Evolutionary conservation across 1,140 invertebrate species (phyloP), one percentile per base, ranked within the genome.

Genomic region (Rhopalosiphum maidis): DNA sequence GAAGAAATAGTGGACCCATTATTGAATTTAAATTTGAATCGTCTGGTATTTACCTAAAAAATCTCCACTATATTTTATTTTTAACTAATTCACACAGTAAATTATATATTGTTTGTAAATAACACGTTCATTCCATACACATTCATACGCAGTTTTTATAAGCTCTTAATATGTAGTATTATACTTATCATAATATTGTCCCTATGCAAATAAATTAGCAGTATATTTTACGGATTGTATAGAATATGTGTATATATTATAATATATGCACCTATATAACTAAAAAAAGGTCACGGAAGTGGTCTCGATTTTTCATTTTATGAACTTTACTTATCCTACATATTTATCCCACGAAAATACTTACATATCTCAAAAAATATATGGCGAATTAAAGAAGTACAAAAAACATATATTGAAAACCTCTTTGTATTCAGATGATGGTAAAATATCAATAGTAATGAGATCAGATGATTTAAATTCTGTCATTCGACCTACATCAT

Each of bases 401-500:
- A 21, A 35, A 83, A n/a, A 23, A 83, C 35, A 82, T 82, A 7
- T 83, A 37, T 83, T 37, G 2, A 83, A 23, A 83, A 83, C 22
- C 82, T 83, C 82, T 41, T 85, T 85, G 83, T 85, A 35, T 41
- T 41, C 22, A 22, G 21, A 37, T 43, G 43, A 25, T 22, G 22
- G 48, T 11, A 35, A 51, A 89, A 89, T 30, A 55, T 35, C 88
- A 90, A 55, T 41, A 90, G 88, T 41, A 55, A 55, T 37, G 48
- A 55, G 51, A 54, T 90, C 48, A 35, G 35, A 25, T 25, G 51
- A 60, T 60, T 60, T 90, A 60, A 55, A 90, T 90, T 54, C 23
- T 60, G 35, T 90, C 88, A 7, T 41, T 90, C 30, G 88, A 60
- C 88, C 88, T 90, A 90, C 51, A 60, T 90, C 8, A 41, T 60